Evolutionary conservation across 2,888 invertebrate species (phyloP).

Genomic region (Sisyra nigra): DNA sequence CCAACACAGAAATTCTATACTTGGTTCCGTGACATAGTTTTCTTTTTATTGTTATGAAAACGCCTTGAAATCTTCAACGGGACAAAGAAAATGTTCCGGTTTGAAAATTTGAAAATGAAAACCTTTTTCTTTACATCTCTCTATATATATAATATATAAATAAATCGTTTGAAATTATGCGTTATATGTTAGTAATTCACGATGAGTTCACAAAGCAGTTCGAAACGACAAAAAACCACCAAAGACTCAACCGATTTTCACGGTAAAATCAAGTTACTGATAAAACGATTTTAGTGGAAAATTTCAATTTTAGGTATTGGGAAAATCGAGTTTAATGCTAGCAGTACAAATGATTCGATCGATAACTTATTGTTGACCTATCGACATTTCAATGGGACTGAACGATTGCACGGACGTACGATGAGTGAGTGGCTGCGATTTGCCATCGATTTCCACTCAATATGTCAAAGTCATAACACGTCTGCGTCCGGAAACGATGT

Average conservation of each 20-base stretch:
- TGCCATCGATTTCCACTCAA: conserved; percentile 22
- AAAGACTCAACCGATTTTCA: neutral
- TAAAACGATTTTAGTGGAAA: neutral
- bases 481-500: conserved; percentile 25
- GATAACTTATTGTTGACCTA: conserved; percentile 32
- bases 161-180: neutral
- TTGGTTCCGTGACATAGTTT: too few relatives aligned
- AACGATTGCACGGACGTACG: conserved; percentile 36
- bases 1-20: too few relatives aligned
- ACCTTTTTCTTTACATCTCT: neutral
- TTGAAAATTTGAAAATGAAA: neutral
- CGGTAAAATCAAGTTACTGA: neutral
- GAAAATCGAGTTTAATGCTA: conserved; percentile 36
- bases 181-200: conserved; percentile 11
- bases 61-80: too few relatives aligned
- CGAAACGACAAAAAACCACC: conserved; percentile 16
- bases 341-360: conserved; percentile 25
- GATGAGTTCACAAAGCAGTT: conserved; percentile 13
- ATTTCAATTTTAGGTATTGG: conserved; percentile 31
- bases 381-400: conserved; percentile 38
- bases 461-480: conserved; percentile 16
- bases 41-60: too few relatives aligned
- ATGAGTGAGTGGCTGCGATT: conserved; percentile 45
- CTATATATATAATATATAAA: neutral
- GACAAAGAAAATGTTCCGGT: too few relatives aligned